Percentiles rank a stretch among this genome's conserved stretches.
Conservation (phyloP, 2,888 invertebrate genomes). For the Rhagonycha fulva region DNA sequence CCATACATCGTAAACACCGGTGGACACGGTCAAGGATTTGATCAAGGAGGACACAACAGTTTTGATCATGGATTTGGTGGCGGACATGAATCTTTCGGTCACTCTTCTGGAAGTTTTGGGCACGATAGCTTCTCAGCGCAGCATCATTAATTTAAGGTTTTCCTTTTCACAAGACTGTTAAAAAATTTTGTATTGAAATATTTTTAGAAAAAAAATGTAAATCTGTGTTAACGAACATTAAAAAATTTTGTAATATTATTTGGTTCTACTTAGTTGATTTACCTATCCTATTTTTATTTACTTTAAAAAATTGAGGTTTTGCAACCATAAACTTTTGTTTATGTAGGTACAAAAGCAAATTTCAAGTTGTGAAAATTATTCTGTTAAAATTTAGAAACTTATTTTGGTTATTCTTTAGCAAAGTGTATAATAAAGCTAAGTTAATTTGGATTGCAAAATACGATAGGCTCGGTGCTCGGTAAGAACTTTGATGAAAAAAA, state of each 20-base stretch:
- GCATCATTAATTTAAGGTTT: background rate
- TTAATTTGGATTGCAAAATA: too few relatives aligned
- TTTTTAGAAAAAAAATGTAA: background rate
- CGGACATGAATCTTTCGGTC: conserved; percentile 14
- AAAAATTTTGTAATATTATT: background rate
- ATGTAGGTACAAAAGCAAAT: too few relatives aligned
- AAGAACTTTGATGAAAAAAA: too few relatives aligned
- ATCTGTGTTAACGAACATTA: background rate
- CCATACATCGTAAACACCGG: conserved; percentile 47
- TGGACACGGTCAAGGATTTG: conserved; percentile 28
- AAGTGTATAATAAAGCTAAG: too few relatives aligned
- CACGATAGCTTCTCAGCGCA: conserved; percentile 18
- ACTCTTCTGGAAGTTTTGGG: conserved; percentile 9
- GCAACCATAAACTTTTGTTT: too few relatives aligned
- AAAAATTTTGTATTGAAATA: background rate
- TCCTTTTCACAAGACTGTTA: background rate
- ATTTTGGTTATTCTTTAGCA: too few relatives aligned
- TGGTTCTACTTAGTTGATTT: background rate
- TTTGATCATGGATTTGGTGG: conserved; percentile 22
- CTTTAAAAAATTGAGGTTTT: too few relatives aligned
- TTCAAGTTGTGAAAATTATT: too few relatives aligned
- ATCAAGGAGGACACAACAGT: conserved; percentile 24
- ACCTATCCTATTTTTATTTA: too few relatives aligned
- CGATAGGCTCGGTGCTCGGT: too few relatives aligned
- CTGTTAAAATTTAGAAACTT: too few relatives aligned